phyloP scores from a whole-genome alignment of 2,113 vertebrate species.

The Thamnophis sirtalis region DNA sequence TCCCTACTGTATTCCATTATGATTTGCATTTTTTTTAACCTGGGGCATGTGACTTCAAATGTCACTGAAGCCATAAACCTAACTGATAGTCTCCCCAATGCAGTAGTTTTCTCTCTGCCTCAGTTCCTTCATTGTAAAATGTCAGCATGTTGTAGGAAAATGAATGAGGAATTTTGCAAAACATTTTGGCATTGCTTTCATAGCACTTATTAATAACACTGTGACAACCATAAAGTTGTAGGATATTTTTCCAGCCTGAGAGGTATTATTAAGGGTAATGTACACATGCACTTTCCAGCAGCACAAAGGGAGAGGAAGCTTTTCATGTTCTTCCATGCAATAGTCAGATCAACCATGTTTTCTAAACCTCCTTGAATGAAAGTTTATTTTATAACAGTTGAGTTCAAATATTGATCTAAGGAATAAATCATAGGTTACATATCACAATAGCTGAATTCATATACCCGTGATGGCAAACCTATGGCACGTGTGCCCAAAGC shows the following conservation, averaged over 20 bases:
- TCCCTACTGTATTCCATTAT: background rate
- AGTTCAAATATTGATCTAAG: background rate
- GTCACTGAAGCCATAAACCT: background rate
- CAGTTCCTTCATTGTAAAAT: constrained; percentile 20
- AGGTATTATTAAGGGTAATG: background rate
- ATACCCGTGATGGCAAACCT: no score
- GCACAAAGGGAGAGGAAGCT: background rate
- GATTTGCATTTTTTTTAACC: background rate
- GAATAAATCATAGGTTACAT: background rate
- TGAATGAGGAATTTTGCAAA: constrained; percentile 11
- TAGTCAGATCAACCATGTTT: background rate
- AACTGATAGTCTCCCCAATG: background rate
- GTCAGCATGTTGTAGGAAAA: constrained; percentile 2
- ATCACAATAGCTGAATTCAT: background rate
- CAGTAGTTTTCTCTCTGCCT: constrained; percentile 18
- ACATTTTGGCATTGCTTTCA: background rate
- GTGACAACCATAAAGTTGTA: background rate
- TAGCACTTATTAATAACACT: background rate
- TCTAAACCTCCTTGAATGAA: background rate
- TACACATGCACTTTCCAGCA: background rate
- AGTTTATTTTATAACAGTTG: background rate
- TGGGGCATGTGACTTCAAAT: background rate
- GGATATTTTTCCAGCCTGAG: background rate
- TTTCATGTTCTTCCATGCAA: background rate
- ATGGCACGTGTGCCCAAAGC: no score